phyloP scores from a whole-genome alignment of 2,797 vertebrate genomes.

The Micrastur ruficollis region DNA sequence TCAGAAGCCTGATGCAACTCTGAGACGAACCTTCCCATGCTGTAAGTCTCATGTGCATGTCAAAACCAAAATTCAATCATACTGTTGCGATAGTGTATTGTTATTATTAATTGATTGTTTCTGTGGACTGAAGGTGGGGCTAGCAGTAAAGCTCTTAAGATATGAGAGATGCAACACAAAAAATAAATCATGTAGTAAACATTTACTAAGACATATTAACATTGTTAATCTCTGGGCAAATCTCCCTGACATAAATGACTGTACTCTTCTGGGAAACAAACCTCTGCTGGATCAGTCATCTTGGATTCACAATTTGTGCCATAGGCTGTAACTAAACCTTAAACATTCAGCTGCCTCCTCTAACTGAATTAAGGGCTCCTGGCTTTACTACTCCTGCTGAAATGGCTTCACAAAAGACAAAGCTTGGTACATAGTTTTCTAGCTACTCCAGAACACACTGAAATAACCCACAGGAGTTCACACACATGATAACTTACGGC shows the following conservation, averaged over 20 bases:
- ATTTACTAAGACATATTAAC: constrained; percentile 42
- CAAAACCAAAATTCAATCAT: background rate
- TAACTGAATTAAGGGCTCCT: background rate
- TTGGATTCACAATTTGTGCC: background rate
- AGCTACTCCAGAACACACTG: background rate
- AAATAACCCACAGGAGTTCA: background rate
- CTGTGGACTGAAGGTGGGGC: background rate
- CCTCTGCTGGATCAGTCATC: background rate
- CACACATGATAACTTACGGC: background rate
- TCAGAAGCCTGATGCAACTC: background rate
- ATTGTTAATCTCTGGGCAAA: constrained; percentile 43
- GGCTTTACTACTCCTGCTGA: background rate
- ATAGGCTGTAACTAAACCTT: background rate
- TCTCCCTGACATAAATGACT: constrained; percentile 3
- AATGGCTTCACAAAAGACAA: background rate
- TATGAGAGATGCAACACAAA: background rate
- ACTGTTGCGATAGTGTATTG: background rate
- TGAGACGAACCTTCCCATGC: background rate
- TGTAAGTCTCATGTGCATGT: background rate
- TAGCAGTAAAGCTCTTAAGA: constrained; percentile 26
- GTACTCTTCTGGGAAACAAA: constrained; percentile 10
- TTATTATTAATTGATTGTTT: constrained; percentile 16
- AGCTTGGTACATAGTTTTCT: background rate
- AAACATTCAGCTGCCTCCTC: background rate
- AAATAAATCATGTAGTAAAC: constrained; percentile 38